Conservation (phyloP, 2,888 invertebrate genomes). For the Tromatobia lineatoria region DNA sequence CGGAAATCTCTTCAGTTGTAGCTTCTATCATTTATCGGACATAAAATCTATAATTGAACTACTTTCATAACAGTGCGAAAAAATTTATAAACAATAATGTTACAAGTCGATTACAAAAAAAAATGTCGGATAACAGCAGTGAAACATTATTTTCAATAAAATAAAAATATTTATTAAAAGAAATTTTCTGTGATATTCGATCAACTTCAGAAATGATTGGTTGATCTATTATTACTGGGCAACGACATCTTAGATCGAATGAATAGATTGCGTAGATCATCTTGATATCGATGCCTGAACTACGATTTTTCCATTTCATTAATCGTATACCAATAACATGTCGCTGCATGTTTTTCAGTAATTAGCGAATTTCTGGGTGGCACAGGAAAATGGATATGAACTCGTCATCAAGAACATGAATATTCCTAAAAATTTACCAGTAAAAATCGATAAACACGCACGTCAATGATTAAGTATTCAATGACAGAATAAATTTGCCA, state of each 20-base stretch:
- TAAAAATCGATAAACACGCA: background rate
- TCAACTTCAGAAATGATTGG: background rate
- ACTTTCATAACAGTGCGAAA: too few species aligned
- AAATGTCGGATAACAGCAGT: too few species aligned
- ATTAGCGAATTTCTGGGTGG: background rate
- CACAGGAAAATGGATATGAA: background rate
- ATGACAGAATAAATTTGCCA: background rate
- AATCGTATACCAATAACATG: conserved; percentile 12
- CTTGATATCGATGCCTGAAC: background rate
- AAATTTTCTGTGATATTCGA: too few species aligned
- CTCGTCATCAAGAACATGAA: background rate
- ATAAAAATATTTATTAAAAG: too few species aligned
- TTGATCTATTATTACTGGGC: background rate
- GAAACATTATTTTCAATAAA: too few species aligned
- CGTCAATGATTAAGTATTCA: background rate
- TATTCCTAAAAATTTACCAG: background rate
- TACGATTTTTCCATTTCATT: background rate
- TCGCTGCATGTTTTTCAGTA: background rate
- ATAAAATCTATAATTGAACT: background rate
- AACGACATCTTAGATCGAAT: background rate
- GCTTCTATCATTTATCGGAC: background rate
- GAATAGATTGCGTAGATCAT: background rate
- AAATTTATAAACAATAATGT: too few species aligned
- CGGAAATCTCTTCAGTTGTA: background rate
- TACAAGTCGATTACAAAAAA: too few species aligned